phyloP scores from a whole-genome alignment of 2,888 invertebrate species.

The Xanthia icteritia region DNA sequence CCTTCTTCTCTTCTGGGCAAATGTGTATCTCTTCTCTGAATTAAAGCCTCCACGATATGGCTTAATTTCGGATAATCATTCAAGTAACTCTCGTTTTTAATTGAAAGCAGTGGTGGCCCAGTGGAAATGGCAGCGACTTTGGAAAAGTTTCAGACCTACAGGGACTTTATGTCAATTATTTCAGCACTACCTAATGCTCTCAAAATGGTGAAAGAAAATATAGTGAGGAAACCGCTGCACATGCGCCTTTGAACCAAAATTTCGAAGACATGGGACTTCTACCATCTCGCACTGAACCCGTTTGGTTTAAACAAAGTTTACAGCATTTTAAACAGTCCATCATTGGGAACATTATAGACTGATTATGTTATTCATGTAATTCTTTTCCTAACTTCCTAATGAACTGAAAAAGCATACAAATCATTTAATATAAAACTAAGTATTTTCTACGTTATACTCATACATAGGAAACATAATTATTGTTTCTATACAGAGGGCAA shows the following conservation, averaged over 20 bases:
- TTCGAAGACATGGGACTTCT: background rate
- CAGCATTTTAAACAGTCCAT: too few species aligned
- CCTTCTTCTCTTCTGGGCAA: background rate
- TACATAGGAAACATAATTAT: constrained; percentile 21
- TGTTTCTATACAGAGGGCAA: constrained; percentile 23
- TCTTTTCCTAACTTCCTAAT: background rate
- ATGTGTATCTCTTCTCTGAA: background rate
- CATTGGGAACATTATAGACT: background rate
- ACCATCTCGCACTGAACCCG: background rate
- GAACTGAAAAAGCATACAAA: background rate
- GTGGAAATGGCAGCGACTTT: background rate
- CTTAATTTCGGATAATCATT: background rate
- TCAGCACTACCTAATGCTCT: background rate
- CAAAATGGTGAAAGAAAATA: background rate
- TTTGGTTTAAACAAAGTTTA: too few species aligned
- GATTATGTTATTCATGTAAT: background rate
- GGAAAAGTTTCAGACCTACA: background rate
- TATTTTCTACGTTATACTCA: background rate
- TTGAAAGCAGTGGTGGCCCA: background rate
- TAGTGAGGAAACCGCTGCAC: background rate
- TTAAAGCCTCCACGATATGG: background rate
- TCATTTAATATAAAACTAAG: background rate
- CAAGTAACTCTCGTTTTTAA: background rate
- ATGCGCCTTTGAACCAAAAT: too few species aligned
- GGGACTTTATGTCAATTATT: background rate